A percentile compares a stretch with the other conserved stretches of the same genome.
These are phyloP conservation scores for Marmota flaviventris DNA, from an alignment of 2,113 vertebrate genomes.

Conservation along the genomic window DNA sequence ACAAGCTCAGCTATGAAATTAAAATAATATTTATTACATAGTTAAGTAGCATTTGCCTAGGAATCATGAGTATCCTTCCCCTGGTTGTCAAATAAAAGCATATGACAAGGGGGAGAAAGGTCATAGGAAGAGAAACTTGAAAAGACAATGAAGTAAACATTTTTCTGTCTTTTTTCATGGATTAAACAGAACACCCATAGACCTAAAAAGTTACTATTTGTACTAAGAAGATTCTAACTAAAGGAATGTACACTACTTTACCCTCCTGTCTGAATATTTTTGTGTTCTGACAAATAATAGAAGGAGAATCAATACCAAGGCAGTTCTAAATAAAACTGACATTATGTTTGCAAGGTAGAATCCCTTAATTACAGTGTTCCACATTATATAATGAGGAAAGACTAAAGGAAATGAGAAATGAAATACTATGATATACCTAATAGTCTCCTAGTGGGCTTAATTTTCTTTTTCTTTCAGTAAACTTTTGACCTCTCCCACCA, in stretches of 20 bases:
- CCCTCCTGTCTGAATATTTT: not conserved
- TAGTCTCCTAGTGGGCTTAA: slow-evolving; percentile 15
- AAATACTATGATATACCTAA: slow-evolving; percentile 28
- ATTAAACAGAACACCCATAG: not conserved
- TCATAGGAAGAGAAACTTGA: not conserved
- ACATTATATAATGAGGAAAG: not conserved
- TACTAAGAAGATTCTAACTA: slow-evolving; percentile 43
- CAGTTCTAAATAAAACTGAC: not conserved
- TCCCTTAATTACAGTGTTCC: not conserved
- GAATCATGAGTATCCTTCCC: not conserved
- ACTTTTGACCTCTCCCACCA: slow-evolving; percentile 28
- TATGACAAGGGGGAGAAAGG: not conserved
- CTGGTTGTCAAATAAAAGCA: slow-evolving; percentile 28
- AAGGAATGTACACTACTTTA: not conserved
- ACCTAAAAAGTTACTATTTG: not conserved
- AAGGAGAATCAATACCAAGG: not conserved
- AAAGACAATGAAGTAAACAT: not conserved
- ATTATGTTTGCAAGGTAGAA: slow-evolving; percentile 19
- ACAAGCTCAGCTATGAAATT: not conserved
- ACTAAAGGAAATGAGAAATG: slow-evolving; percentile 25
- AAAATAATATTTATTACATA: slow-evolving; percentile 28
- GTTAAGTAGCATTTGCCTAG: not conserved
- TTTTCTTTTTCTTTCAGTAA: slow-evolving; percentile 35
- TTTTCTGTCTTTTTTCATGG: slow-evolving; percentile 42
- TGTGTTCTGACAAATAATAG: not conserved